Evolutionary conservation across 2,888 invertebrate genomes (phyloP), one percentile per base, ranked within the genome.

Genomic region (Tetramorium bicarinatum): DNA sequence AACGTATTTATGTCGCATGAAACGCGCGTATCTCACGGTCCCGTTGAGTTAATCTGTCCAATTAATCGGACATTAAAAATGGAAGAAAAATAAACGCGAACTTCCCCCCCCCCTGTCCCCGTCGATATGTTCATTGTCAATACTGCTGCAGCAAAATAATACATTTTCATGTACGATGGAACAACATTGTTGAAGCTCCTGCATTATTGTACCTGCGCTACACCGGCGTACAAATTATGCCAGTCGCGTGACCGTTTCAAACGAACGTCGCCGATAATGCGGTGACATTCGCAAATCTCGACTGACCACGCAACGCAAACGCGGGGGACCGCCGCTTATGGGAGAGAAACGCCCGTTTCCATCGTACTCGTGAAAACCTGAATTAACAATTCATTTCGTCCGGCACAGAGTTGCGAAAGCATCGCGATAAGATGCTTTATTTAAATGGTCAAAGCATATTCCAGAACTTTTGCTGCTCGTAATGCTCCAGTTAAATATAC

Each of bases 231-330:
- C 34, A 61, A 47, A 61, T 71, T 72, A 34, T 80, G 72, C 21
- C 34, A 38, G 54, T 67, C 47, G 79, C 59, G 59, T 71, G 59
- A 80, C 59, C 34, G 38, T 59, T 41, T 59, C 71, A 71, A 80
- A 61, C 59, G n/a, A 72, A 80, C 59, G 71, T 80, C 72, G 61
- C 61, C 74, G 74, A 75, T 75, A 75, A 75, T 75, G 41, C 67
- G 56, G 18, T 72, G 72, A 80, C 44, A 38, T 71, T 79, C 56
- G 34, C 79, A 72, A 72, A 79, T 34, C 41, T 59, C 59, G 25
- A 71, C 34, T 47, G 47, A 59, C 59, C 38, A 59, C 47, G 71
- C 71, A 18, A 44, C 38, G 56, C 25, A 15, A 38, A 1, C 29
- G 29, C 29, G 29, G 29, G 29, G 29, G 13, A 41, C 41, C 34